phyloP scores from a whole-genome alignment of 2,113 vertebrate genomes.

The Stigmatopora nigra region DNA sequence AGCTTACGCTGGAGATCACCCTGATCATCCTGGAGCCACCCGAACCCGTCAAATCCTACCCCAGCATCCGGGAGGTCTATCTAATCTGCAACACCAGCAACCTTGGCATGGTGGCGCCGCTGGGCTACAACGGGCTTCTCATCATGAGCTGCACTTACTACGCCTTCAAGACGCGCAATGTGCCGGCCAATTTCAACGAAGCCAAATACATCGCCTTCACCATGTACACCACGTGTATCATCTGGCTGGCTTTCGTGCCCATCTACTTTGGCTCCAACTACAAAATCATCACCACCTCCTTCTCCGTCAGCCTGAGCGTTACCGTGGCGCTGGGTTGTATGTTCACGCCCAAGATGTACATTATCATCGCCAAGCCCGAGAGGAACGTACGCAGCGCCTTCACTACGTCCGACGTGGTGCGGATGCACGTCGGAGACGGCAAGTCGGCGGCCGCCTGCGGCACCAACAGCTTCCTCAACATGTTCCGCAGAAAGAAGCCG shows the following conservation, averaged over 20 bases:
- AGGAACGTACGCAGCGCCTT: slow-evolving; percentile 98
- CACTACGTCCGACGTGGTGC: slow-evolving; percentile 96
- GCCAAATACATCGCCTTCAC: slow-evolving; percentile 99
- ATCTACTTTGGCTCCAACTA: slow-evolving; percentile 99
- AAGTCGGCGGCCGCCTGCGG: slow-evolving; percentile 78
- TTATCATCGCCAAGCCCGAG: slow-evolving; percentile 97
- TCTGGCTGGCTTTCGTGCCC: slow-evolving; percentile 98
- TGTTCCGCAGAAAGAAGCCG: slow-evolving; percentile 95
- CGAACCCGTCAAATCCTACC: slow-evolving; percentile 90
- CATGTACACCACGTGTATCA: slow-evolving; percentile 99
- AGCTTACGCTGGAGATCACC: slow-evolving; percentile 85
- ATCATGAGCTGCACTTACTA: slow-evolving; percentile 99
- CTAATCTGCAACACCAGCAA: slow-evolving; percentile 98
- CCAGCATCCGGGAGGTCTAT: slow-evolving; percentile 92
- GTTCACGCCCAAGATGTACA: slow-evolving; percentile 99
- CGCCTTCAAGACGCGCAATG: slow-evolving; percentile 98
- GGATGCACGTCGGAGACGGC: slow-evolving; percentile 97
- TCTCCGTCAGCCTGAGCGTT: slow-evolving; percentile 95
- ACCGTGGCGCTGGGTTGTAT: slow-evolving; percentile 97
- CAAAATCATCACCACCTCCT: slow-evolving; percentile 99
- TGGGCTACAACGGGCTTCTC: slow-evolving; percentile 95
- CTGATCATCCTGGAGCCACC: slow-evolving; percentile 95
- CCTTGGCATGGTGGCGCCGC: slow-evolving; percentile 87
- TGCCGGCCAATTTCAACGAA: slow-evolving; percentile 98
- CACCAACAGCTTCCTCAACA: slow-evolving; percentile 90